Evolutionary conservation across 2,888 invertebrate genomes (phyloP), one percentile per base, ranked within the genome.

Genomic region (Seladonia tumulorum): DNA sequence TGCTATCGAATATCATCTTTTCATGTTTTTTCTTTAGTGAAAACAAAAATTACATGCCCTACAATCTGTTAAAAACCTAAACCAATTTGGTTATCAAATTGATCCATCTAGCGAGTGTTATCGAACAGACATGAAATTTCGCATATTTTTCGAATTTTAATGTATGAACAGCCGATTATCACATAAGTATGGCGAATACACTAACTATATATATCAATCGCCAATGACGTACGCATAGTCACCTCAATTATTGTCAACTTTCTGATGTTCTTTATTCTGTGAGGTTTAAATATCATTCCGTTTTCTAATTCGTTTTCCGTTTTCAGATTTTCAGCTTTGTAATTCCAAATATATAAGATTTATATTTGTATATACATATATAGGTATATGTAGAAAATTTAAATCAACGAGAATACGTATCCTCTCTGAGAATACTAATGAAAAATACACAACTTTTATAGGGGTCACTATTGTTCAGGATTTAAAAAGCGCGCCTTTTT

Each of bases 101-200:
- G 16, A 66, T 8, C 35, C 10, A 29, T 78, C 8, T 35, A 45
- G 3, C 22, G 18, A 71, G 53, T 5, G 12, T 45, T 57, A 47
- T 45, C 16, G 4, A 60, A n/a, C 5, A 0, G 1, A 47, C 82
- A 45, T 60, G 7, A 29, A 76, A 5, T 60, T 60, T 49, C 14
- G 29, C 53, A n/a, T 57, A 77, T 10, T 22, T 83, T 49, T 68
- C 12, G n/a, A 47, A 72, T 35, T 68, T 35, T 39, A 39, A 60
- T 8, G n/a, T 14, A 5, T 22, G 25, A 83, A 68, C 29, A 12
- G 53, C 22, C 45, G 42, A 39, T 5, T 63, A 42, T 25, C n/a
- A 42, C 39, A 29, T 16, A 70, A 14, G 49, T 49, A 42, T 10
- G 49, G n/a, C 57, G 45, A 68, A 5, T 25, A 45, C 5, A 25